phyloP scores from a whole-genome alignment of 2,888 invertebrate species.

The Serrognathus titanus region DNA sequence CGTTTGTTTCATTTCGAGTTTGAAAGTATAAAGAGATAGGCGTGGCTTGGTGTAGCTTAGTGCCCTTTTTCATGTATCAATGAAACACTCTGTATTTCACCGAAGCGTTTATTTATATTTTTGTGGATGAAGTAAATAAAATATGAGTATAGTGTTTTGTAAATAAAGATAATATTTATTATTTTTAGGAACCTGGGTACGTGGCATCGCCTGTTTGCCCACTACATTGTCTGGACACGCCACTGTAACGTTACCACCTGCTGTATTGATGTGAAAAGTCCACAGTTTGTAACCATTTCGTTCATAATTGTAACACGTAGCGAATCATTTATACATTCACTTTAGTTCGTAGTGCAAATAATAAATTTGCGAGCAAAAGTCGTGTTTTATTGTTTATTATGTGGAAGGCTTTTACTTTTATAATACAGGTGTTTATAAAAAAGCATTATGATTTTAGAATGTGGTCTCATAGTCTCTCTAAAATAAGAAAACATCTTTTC shows the following conservation, averaged over 20 bases:
- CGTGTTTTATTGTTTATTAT: neutral
- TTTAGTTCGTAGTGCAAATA: neutral
- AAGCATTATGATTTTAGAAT: neutral
- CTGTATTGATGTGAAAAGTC: conserved; percentile 14
- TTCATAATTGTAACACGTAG: neutral
- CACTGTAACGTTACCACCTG: conserved; percentile 50
- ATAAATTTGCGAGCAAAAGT: neutral
- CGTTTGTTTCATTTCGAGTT: too few relatives aligned
- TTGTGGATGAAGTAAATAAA: too few relatives aligned
- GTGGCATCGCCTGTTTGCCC: conserved; percentile 60
- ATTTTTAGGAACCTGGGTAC: conserved; percentile 53
- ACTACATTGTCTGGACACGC: conserved; percentile 61
- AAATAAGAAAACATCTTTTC: too few relatives aligned
- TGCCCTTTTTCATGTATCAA: too few relatives aligned
- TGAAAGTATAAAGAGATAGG: too few relatives aligned
- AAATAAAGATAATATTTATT: neutral
- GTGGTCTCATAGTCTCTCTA: too few relatives aligned
- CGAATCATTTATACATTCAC: neutral
- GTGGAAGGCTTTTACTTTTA: neutral
- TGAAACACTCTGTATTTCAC: too few relatives aligned
- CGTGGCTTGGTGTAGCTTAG: too few relatives aligned
- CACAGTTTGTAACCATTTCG: neutral
- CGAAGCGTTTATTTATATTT: too few relatives aligned
- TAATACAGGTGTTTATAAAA: neutral
- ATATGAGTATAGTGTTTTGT: too few relatives aligned